Base-by-base conservation (phyloP, 2,888 invertebrate species). In the Heliconius aoede region DNA sequence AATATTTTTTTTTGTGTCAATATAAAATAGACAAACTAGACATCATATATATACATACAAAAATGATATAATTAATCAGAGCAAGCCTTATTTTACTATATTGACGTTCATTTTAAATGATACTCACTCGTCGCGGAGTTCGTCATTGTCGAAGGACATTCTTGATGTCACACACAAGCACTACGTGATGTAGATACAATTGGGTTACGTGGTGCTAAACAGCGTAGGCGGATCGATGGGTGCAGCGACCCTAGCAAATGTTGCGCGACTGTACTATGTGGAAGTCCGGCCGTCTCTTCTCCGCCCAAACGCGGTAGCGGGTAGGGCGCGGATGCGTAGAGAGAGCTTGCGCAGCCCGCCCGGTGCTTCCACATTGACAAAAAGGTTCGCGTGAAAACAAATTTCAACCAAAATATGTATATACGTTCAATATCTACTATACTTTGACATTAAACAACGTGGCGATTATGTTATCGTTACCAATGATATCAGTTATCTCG, bases 51-150 rank as follows among this genome's bases (percentile, higher is more conserved):
- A 1, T 18, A 18, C 5, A 46, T 46, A 46, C 18, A 18, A 7
- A 18, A 46, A 46, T 3, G 5, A 46, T 46, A 18, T 18, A 46
- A 18, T 46, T 46, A 21, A 46, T 46, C 18, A 46, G 18, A 46
- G 7, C 2, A 18, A 55, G n/a, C 55, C 55, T 55, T 55, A 9
- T 55, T 9, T 21, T 21, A 55, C n/a, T 21, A 55, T 55, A 9
- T 9, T 55, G n/a, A 36, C 60, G 5, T 24, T 9, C 15, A 36
- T 1, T 62, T 24, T 18, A 55, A 62, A 64, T 28, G 15, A 72
- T 91, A 96, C 96, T 96, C 90, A 96, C 96, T 96, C 96, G 86
- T 96, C 96, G 79, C 95, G 92, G 81, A 96, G 95, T 86, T 96
- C 96, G 83, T 96, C 96, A 80, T 95, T 96, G 83, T 95, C 95